A percentile compares a stretch with the other conserved stretches of the same genome.
These are phyloP conservation scores for Rynchops niger DNA, from an alignment of 2,113 vertebrate genomes.

Conservation along the genomic window DNA sequence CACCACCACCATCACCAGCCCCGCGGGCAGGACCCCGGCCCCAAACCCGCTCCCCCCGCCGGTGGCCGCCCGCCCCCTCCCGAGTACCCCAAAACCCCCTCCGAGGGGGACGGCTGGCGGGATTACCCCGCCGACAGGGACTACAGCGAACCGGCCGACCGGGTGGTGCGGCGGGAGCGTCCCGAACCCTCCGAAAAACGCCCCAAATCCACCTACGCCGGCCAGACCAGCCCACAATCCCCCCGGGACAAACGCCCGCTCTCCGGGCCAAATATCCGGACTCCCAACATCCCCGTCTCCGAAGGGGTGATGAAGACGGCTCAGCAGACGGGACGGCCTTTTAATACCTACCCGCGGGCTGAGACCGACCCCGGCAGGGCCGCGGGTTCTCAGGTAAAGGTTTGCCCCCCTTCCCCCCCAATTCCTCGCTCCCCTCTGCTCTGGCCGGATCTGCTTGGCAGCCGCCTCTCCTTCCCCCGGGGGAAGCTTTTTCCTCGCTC, in stretches of 20 bases:
- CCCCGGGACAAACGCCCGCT: constrained; percentile 89
- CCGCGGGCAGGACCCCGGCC: constrained; percentile 79
- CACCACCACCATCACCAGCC: constrained; percentile 67
- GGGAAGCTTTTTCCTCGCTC: neutral
- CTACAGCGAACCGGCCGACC: constrained; percentile 52
- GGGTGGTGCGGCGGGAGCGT: constrained; percentile 73
- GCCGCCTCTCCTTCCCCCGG: neutral
- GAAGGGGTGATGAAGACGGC: constrained; percentile 78
- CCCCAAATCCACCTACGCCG: constrained; percentile 83
- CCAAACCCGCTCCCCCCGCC: neutral
- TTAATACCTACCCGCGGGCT: constrained; percentile 90
- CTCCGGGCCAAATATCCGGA: constrained; percentile 87
- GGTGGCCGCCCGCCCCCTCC: neutral
- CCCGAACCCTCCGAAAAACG: constrained; percentile 71
- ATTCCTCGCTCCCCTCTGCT: neutral
- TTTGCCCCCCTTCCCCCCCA: neutral
- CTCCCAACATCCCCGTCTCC: constrained; percentile 77
- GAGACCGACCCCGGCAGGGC: constrained; percentile 84
- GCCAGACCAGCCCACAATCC: constrained; percentile 78
- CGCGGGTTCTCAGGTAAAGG: constrained; percentile 79
- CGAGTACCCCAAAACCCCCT: neutral
- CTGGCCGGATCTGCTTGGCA: neutral
- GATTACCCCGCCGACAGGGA: neutral
- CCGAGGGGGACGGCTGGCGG: neutral
- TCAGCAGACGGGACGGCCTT: constrained; percentile 82